Conservation (phyloP, 1,140 invertebrate genomes). For the Atta colombica region DNA sequence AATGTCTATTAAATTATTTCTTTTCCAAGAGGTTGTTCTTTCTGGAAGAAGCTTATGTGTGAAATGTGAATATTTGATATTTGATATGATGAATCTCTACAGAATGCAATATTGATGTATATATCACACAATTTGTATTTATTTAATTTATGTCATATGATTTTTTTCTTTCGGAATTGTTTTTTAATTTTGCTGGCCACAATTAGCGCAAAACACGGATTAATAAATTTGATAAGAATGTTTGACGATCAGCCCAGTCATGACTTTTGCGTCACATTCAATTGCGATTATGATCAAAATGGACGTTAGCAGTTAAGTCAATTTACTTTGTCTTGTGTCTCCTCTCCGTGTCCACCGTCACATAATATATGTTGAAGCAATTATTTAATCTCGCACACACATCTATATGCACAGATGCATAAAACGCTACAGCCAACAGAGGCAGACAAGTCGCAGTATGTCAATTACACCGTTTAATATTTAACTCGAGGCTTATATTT, state of each 20-base stretch:
- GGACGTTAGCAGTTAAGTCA: conserved; percentile 39
- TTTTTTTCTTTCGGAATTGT: background rate
- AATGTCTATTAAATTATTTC: background rate
- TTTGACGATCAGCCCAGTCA: background rate
- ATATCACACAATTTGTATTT: background rate
- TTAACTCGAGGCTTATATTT: conserved; percentile 47
- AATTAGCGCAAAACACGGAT: background rate
- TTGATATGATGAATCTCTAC: background rate
- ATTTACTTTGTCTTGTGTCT: conserved; percentile 60
- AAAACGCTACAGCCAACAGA: conserved; percentile 13
- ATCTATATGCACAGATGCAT: background rate
- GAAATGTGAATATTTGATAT: background rate
- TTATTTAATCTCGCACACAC: conserved; percentile 65
- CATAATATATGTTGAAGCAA: conserved; percentile 63
- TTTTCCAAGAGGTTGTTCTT: background rate
- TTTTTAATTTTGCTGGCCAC: background rate
- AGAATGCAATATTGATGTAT: background rate
- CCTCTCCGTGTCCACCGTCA: background rate
- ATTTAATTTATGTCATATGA: background rate
- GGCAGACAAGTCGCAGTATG: conserved; percentile 30
- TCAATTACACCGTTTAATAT: conserved; percentile 34
- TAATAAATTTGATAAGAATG: background rate
- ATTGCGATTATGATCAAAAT: conserved; percentile 48
- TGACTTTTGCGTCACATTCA: conserved; percentile 20
- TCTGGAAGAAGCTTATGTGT: background rate